Evolutionary conservation across 2,888 invertebrate genomes (phyloP), one percentile per base, ranked within the genome.

Genomic region (Pantelozetes paolii): DNA sequence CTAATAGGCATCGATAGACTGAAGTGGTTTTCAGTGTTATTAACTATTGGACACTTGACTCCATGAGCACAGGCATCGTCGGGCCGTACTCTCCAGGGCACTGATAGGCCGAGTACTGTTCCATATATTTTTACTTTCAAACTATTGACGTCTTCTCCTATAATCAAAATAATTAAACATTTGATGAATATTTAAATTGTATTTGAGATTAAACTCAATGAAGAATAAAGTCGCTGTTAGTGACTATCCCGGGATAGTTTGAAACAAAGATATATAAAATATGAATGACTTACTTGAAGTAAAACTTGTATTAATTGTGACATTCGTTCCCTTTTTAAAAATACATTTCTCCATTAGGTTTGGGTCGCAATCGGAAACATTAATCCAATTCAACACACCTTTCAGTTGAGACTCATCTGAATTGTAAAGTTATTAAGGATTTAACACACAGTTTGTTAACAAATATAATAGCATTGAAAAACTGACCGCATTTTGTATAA

Each of bases 1-100:
- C 76, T 76, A 72, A 76, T 75, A 70, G 76, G 76, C 74, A 74
- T 71, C 71, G 75, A 74, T 72, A 75, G 74, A 64, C 54, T 73
- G 73, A 76, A 74, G 74, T 72, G 74, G 73, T 76, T 75, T 59
- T 72, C 75, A 72, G 69, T 40, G 67, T 64, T 40, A 2, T 36
- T 64, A 18, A 9, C 3, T 18, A 64, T 64, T 5, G 64, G 64
- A 36, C 64, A 64, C 5, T 11, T 13, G 15, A 64, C 15, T 36
- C 64, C 64, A 30, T 36, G 20, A 2, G 9, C 5, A 36, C 64
- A 64, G n/a, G 64, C 64, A 20, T 64, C n/a, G 20, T 64, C 64
- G 9, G 64, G 64, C 13, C 2, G 13, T 1, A 64, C 36, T 6
- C 20, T 6, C 64, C 64, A 64, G 26, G 36, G 64, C 5, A 64